These are phyloP conservation scores for Halcyon chelicuti DNA, from an alignment of 2,797 vertebrate species.

Conservation along the genomic window DNA sequence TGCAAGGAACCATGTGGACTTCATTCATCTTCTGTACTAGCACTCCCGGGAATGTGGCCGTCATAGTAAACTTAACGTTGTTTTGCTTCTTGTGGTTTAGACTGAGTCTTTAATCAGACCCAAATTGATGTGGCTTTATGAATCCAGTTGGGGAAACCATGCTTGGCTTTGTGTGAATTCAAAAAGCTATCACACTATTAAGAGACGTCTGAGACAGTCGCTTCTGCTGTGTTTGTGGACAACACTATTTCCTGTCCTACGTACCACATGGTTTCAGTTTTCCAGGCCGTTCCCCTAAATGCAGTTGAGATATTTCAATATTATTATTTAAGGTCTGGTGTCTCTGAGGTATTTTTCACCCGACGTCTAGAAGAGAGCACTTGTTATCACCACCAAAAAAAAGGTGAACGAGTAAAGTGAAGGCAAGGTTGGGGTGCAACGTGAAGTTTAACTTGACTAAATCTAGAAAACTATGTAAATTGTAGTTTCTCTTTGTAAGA, in stretches of 20 bases:
- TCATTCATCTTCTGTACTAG: conserved; percentile 60
- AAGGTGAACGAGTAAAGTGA: neutral
- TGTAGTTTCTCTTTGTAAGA: neutral
- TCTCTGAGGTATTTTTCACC: neutral
- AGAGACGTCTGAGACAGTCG: neutral
- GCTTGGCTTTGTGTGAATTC: conserved; percentile 23
- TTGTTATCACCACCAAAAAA: neutral
- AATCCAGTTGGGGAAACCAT: conserved; percentile 37
- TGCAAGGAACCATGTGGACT: conserved; percentile 45
- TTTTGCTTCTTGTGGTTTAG: conserved; percentile 69
- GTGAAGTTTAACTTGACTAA: neutral
- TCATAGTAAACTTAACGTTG: conserved; percentile 52
- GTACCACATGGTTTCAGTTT: conserved; percentile 6
- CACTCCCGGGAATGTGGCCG: conserved; percentile 17
- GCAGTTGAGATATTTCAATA: neutral
- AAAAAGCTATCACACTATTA: conserved; percentile 6
- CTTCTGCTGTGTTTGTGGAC: conserved; percentile 49
- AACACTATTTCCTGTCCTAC: conserved; percentile 26
- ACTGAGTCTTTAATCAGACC: conserved; percentile 69
- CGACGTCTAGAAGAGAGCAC: neutral
- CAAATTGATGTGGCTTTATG: conserved; percentile 68
- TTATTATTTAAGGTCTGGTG: neutral
- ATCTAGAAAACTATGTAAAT: neutral
- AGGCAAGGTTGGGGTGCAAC: neutral
- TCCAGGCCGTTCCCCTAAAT: neutral